Conservation (phyloP, 2,113 vertebrate genomes). For the Tichodroma muraria region DNA sequence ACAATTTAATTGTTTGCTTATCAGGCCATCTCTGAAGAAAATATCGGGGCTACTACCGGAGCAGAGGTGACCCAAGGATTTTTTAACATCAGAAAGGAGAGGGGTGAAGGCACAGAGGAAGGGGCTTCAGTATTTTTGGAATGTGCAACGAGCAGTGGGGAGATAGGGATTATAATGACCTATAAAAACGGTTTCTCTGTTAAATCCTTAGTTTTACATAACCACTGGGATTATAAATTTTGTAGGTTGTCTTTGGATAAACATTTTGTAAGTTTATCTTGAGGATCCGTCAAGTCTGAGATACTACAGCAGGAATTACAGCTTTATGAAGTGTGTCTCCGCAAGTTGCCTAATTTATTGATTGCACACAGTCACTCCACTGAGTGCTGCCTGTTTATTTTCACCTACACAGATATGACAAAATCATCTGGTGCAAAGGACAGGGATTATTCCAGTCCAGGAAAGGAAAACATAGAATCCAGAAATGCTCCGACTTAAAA, state of each 20-base stretch:
- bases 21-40: background rate
- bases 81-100: background rate
- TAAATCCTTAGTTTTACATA: background rate
- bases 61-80: background rate
- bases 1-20: background rate
- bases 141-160: fast-evolving
- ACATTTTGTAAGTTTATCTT: background rate
- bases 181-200: background rate
- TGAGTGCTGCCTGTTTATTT: background rate
- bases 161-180: background rate
- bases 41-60: background rate
- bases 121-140: background rate
- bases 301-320: background rate
- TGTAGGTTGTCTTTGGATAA: background rate
- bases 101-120: background rate
- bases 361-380: background rate
- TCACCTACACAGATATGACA: background rate
- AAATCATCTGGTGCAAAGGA: background rate
- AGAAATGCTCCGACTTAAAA: background rate
- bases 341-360: background rate
- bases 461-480: background rate
- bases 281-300: background rate
- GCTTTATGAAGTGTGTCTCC: background rate
- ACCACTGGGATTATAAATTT: background rate
- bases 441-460: too few species aligned